Conservation (phyloP, 2,113 vertebrate species). For the Cavia porcellus region DNA sequence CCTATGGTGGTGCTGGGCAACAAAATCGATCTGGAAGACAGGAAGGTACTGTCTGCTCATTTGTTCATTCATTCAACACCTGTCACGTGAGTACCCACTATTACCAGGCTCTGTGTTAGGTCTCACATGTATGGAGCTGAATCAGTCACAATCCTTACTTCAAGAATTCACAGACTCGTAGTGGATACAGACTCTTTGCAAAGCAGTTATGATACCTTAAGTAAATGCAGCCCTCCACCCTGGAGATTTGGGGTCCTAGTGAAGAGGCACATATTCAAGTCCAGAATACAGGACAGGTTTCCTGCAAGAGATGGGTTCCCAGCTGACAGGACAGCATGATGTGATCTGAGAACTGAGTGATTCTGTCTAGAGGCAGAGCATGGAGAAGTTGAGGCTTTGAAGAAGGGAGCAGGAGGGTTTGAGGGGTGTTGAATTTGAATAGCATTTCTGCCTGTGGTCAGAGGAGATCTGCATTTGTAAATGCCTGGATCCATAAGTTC, state of each 20-base stretch:
- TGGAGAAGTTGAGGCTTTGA: background rate
- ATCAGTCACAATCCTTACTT: background rate
- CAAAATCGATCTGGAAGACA: slow-evolving; percentile 89
- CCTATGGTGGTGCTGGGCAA: slow-evolving; percentile 92
- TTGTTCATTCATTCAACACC: background rate
- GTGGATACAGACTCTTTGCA: background rate
- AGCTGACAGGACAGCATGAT: background rate
- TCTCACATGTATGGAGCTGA: background rate
- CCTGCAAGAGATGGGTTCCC: background rate
- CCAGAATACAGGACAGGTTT: background rate
- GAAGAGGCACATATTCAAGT: background rate
- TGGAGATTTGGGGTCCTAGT: background rate
- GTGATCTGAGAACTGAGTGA: background rate
- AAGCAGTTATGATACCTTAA: background rate
- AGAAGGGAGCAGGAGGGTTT: background rate
- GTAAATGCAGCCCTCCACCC: background rate
- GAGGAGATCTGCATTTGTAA: background rate
- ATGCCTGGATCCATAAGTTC: background rate
- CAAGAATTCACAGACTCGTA: background rate
- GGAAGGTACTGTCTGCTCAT: slow-evolving; percentile 85
- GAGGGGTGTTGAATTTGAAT: background rate
- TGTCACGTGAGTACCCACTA: background rate
- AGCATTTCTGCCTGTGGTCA: background rate
- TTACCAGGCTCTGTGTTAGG: background rate
- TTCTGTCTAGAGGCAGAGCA: background rate